A percentile compares a stretch with the other conserved stretches of the same genome.
Evolutionary conservation across 2,797 vertebrate species (phyloP).

Genomic region (Nannoperca australis): DNA sequence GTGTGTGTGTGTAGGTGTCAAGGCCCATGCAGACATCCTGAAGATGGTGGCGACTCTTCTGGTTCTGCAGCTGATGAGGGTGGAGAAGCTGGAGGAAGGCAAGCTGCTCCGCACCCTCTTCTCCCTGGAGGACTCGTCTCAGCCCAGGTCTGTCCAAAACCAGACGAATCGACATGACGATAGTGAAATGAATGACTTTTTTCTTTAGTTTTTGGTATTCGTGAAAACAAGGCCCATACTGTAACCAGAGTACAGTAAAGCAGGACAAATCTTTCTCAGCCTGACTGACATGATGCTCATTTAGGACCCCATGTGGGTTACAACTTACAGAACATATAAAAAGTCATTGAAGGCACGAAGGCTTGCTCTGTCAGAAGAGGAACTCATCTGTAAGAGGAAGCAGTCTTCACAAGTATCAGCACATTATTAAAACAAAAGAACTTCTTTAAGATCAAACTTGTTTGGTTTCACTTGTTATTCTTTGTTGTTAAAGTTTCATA

Average conservation of each 20-base stretch:
- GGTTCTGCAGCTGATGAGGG: slow-evolving; percentile 86
- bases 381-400: neutral
- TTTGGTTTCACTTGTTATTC: neutral
- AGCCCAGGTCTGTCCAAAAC: slow-evolving; percentile 64
- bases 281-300: neutral
- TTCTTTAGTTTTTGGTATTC: neutral
- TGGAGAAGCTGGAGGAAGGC: slow-evolving; percentile 72
- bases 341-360: neutral
- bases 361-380: neutral
- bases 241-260: no score
- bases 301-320: neutral
- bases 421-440: neutral
- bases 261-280: neutral
- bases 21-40: slow-evolving; percentile 83
- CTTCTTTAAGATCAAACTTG: neutral
- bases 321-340: neutral
- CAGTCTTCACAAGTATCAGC: neutral
- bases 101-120: slow-evolving; percentile 84
- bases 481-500: neutral
- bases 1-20: slow-evolving; percentile 74
- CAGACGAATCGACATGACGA: neutral
- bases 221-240: neutral
- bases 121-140: slow-evolving; percentile 70
- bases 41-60: slow-evolving; percentile 87
- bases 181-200: neutral